Conservation (phyloP, 1,140 invertebrate species). For the Trinorchestia longiramus region DNA sequence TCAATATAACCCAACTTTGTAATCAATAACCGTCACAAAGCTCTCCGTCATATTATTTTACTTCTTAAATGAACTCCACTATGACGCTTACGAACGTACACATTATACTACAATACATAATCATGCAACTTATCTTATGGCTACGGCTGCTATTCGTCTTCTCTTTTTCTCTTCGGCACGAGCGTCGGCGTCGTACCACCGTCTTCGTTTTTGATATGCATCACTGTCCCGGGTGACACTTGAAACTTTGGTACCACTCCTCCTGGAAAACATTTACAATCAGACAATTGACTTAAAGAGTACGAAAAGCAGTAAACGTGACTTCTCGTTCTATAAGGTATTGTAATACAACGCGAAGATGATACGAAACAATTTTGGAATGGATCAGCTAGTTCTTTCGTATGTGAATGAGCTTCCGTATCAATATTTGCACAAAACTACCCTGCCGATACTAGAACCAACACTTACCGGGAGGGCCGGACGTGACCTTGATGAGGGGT, state of each 20-base stretch:
- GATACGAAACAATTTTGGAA: not conserved
- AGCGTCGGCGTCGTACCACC: slow-evolving; percentile 6
- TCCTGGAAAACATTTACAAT: not conserved
- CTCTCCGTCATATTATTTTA: too few relatives aligned
- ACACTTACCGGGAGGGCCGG: slow-evolving; percentile 57
- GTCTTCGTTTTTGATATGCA: slow-evolving; percentile 34
- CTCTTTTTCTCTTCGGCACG: slow-evolving; percentile 16
- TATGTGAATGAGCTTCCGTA: not conserved
- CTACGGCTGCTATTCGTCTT: not conserved
- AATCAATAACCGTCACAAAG: too few relatives aligned
- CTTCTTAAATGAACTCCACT: too few relatives aligned
- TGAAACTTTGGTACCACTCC: slow-evolving; percentile 27
- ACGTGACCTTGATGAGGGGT: slow-evolving; percentile 65
- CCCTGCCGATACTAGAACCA: not conserved
- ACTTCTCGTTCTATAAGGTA: too few relatives aligned
- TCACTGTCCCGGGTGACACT: slow-evolving; percentile 8
- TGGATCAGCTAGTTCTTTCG: not conserved
- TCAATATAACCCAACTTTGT: too few relatives aligned
- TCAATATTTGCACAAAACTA: not conserved
- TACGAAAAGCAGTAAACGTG: too few relatives aligned
- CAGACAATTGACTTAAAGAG: too few relatives aligned
- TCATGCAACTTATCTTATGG: not conserved
- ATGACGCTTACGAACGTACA: not conserved
- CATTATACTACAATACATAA: not conserved
- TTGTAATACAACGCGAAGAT: not conserved